A percentile compares a stretch with the other conserved stretches of the same genome.
Evolutionary conservation across 2,888 invertebrate genomes (phyloP).

Genomic region (Scaeva pyrastri): DNA sequence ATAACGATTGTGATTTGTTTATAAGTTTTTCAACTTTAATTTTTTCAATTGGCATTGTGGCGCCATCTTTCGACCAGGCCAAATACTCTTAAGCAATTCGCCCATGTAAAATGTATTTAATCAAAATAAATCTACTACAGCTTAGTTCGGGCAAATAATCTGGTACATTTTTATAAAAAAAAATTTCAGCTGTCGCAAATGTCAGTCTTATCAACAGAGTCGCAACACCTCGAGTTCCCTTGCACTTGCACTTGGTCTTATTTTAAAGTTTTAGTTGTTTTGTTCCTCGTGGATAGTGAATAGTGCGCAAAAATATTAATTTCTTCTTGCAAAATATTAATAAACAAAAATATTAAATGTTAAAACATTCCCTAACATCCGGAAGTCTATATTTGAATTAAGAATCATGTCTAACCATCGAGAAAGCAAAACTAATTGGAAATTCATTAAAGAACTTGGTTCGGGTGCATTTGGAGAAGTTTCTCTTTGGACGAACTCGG

Average conservation of each 20-base stretch:
- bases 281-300: neutral
- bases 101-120: neutral
- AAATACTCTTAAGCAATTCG: too few relatives aligned
- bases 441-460: constrained; percentile 87
- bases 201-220: too few relatives aligned
- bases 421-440: constrained; percentile 77
- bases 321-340: neutral
- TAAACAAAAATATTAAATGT: neutral
- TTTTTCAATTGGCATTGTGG: too few relatives aligned
- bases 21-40: too few relatives aligned
- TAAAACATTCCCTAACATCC: neutral
- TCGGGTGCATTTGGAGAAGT: constrained; percentile 91
- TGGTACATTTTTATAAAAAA: too few relatives aligned
- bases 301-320: neutral
- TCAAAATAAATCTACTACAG: neutral
- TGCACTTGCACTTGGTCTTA: too few relatives aligned
- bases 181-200: too few relatives aligned
- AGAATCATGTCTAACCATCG: neutral
- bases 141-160: neutral
- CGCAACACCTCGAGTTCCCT: too few relatives aligned
- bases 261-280: neutral
- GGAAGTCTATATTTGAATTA: neutral
- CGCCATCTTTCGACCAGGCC: too few relatives aligned
- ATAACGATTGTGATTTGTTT: too few relatives aligned
- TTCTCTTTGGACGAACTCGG: constrained; percentile 88